phyloP scores from a whole-genome alignment of 2,888 invertebrate genomes.

The Lepidochrysops patricia region DNA sequence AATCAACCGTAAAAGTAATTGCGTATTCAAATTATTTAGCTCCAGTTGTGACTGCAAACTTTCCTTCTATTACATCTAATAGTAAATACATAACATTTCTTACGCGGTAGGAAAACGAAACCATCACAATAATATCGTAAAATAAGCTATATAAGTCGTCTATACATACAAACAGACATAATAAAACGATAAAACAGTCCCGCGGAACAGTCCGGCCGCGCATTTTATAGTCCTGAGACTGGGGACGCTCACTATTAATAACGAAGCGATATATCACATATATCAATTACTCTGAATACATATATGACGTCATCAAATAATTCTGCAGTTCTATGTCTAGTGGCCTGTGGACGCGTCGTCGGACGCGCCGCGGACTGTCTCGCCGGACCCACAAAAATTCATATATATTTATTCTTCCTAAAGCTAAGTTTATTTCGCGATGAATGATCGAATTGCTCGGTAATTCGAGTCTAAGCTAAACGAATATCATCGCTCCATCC shows the following conservation, averaged over 20 bases:
- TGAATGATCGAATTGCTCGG: conserved; percentile 72
- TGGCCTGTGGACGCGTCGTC: conserved; percentile 45
- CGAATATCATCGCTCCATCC: conserved; percentile 51
- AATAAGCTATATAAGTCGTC: conserved; percentile 66
- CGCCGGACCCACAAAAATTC: conserved; percentile 50
- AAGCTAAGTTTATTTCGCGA: conserved; percentile 66
- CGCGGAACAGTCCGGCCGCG: conserved; percentile 40
- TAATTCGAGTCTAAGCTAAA: conserved; percentile 67
- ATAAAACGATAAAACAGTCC: conserved; percentile 51
- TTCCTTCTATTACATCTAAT: conserved; percentile 58
- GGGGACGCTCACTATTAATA: conserved; percentile 27
- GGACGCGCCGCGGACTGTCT: conserved; percentile 42
- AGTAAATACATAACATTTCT: conserved; percentile 63
- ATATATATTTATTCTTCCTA: conserved; percentile 62
- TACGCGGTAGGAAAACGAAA: conserved; percentile 71
- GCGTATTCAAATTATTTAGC: conserved; percentile 49
- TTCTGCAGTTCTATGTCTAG: conserved; percentile 32
- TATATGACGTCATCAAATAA: conserved; percentile 30
- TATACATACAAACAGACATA: conserved; percentile 67
- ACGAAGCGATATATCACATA: conserved; percentile 56
- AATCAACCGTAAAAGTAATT: conserved; percentile 51
- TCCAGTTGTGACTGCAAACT: conserved; percentile 54
- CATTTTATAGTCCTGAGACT: conserved; percentile 65
- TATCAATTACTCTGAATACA: conserved; percentile 38
- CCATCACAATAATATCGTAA: conserved; percentile 69